Evolutionary conservation across 2,888 invertebrate species (phyloP).

Genomic region (Coecobrya sp.): DNA sequence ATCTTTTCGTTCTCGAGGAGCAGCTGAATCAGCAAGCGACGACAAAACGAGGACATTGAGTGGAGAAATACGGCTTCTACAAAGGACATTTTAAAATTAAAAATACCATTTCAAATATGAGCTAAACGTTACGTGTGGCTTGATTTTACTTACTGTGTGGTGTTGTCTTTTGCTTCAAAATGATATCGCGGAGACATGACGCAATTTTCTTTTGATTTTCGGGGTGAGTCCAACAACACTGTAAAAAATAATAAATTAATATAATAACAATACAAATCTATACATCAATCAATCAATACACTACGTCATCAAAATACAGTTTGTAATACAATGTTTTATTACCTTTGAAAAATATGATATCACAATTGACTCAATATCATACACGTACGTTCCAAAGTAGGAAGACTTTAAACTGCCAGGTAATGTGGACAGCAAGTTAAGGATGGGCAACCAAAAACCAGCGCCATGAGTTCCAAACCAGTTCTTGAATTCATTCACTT

Average conservation of each 20-base stretch:
- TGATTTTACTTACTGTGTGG: conserved; percentile 88
- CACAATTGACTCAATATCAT: conserved; percentile 91
- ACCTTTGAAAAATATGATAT: conserved; percentile 93
- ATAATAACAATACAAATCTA: too few relatives aligned
- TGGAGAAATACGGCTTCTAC: conserved; percentile 88
- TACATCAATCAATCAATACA: too few relatives aligned
- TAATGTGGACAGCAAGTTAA: conserved; percentile 90
- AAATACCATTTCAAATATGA: background rate
- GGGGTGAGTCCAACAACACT: conserved; percentile 94
- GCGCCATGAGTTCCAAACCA: conserved; percentile 95
- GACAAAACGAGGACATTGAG: conserved; percentile 95
- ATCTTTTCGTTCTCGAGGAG: conserved; percentile 95
- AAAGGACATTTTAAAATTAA: background rate
- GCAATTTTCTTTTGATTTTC: conserved; percentile 95
- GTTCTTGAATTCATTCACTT: conserved; percentile 94
- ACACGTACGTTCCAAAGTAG: conserved; percentile 85
- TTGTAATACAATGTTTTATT: too few relatives aligned
- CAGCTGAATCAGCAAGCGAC: conserved; percentile 94
- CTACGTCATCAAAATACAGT: too few relatives aligned
- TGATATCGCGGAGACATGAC: conserved; percentile 92
- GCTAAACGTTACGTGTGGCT: background rate
- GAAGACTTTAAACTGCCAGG: conserved; percentile 84
- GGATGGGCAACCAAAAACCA: conserved; percentile 95
- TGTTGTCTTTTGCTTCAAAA: conserved; percentile 90
- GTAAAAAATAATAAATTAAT: too few relatives aligned